Conservation (phyloP, 2,113 vertebrate genomes). For the Corythoichthys intestinalis region DNA sequence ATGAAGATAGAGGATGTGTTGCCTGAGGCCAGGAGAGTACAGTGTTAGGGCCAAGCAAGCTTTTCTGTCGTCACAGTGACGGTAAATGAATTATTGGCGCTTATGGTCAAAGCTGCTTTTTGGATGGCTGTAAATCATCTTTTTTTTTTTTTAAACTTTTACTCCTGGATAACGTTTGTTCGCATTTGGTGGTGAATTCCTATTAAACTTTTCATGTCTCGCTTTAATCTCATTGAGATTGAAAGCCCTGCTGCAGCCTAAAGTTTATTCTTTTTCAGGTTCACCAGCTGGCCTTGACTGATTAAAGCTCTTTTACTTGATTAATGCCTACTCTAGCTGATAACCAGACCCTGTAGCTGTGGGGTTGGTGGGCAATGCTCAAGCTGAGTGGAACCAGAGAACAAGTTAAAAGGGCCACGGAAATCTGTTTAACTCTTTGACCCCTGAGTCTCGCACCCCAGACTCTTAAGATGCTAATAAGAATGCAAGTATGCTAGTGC, state of each 20-base stretch:
- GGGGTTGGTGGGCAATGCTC: slow-evolving; percentile 37
- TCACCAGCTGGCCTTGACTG: slow-evolving; percentile 67
- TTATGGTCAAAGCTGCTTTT: slow-evolving; percentile 28
- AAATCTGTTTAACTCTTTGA: slow-evolving; percentile 66
- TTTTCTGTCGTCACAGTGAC: slow-evolving; percentile 20
- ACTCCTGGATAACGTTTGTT: neutral
- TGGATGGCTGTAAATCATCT: slow-evolving; percentile 22
- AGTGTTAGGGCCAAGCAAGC: slow-evolving; percentile 44
- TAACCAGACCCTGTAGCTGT: slow-evolving; percentile 58
- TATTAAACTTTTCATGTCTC: neutral
- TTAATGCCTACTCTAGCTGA: slow-evolving; percentile 70
- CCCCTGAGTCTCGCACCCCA: slow-evolving; percentile 49
- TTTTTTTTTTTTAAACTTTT: neutral
- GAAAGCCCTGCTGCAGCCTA: slow-evolving; percentile 31
- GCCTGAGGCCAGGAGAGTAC: slow-evolving; percentile 50
- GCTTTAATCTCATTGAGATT: neutral
- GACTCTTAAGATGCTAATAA: slow-evolving; percentile 65
- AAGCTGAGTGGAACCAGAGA: slow-evolving; percentile 46
- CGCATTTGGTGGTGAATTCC: neutral
- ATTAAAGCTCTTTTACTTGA: slow-evolving; percentile 71
- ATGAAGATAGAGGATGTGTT: slow-evolving; percentile 63
- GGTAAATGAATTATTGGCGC: slow-evolving; percentile 26
- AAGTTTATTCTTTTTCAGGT: slow-evolving; percentile 50
- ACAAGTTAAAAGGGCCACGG: slow-evolving; percentile 48
- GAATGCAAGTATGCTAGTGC: slow-evolving; percentile 46